These are phyloP conservation scores for Lasioglossum morio DNA, from an alignment of 2,888 invertebrate genomes.

Conservation along the genomic window DNA sequence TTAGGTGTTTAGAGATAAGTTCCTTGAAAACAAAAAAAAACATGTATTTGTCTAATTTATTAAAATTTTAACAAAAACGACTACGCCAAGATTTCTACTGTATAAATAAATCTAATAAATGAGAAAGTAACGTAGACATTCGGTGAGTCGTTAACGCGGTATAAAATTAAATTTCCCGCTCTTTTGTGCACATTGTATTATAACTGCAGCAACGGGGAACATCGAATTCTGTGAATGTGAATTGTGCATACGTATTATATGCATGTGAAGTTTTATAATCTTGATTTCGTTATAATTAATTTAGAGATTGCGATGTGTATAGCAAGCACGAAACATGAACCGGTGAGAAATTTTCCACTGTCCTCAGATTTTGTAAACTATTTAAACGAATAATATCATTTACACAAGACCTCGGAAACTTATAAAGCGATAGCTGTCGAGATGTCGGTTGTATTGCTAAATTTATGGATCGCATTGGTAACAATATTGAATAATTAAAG, in stretches of 20 bases:
- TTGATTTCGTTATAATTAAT: constrained; percentile 33
- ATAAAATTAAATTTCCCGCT: constrained; percentile 53
- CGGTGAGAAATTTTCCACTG: constrained; percentile 26
- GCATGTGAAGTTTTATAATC: constrained; percentile 18
- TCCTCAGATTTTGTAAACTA: not conserved
- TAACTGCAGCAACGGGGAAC: constrained; percentile 21
- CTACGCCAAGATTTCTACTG: not conserved
- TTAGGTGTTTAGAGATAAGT: not conserved
- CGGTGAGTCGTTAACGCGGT: not conserved
- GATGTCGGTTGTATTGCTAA: constrained; percentile 4
- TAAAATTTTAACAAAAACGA: not conserved
- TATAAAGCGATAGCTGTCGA: constrained; percentile 2
- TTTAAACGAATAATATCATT: not conserved
- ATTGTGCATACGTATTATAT: constrained; percentile 9
- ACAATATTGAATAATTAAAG: not conserved
- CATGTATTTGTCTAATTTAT: not conserved
- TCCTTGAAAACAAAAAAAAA: not conserved
- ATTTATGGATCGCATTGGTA: not conserved
- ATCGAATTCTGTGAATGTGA: constrained; percentile 19
- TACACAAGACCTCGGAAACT: constrained; percentile 1
- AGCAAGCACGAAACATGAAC: constrained; percentile 33
- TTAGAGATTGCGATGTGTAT: constrained; percentile 32
- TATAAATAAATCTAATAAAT: no score
- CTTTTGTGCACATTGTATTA: constrained; percentile 24
- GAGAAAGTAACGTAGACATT: not conserved